Percentiles rank a stretch among this genome's conserved stretches.
Conservation (phyloP, 2,888 invertebrate species). For the Rhopalosiphum nymphaeae region DNA sequence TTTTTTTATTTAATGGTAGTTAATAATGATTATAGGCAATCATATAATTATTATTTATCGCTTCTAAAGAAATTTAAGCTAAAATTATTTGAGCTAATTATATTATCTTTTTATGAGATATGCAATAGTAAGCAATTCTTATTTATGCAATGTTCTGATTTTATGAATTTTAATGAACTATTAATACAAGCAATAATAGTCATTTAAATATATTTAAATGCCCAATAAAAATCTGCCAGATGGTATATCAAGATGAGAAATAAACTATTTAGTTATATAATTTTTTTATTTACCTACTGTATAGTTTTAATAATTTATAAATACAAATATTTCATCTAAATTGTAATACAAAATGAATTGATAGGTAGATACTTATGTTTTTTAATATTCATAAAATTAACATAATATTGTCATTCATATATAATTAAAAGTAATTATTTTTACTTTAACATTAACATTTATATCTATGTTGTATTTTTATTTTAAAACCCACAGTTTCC, state of each 20-base stretch:
- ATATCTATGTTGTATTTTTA: neutral
- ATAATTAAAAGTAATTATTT: neutral
- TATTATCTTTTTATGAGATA: neutral
- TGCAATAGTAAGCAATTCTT: neutral
- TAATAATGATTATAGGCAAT: slow-evolving; percentile 17
- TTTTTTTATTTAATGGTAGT: neutral
- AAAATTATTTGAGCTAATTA: slow-evolving; percentile 26
- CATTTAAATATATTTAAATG: neutral
- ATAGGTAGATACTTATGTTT: neutral
- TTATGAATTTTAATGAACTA: neutral
- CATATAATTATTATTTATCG: slow-evolving; percentile 26
- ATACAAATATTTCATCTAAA: neutral
- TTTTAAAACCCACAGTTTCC: neutral
- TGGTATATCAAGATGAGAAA: neutral
- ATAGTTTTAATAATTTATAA: neutral
- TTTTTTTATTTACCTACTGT: neutral
- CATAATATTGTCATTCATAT: slow-evolving; percentile 5
- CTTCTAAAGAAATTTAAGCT: slow-evolving; percentile 1
- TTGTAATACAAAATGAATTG: neutral
- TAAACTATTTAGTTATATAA: neutral
- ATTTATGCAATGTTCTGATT: neutral
- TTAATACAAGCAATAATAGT: neutral
- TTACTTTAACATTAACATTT: neutral
- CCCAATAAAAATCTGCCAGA: neutral
- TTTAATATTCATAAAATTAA: neutral